Evolutionary conservation across 2,113 vertebrate genomes (phyloP), one percentile per base, ranked within the genome.

Genomic region (Erythrocercus mccallii): DNA sequence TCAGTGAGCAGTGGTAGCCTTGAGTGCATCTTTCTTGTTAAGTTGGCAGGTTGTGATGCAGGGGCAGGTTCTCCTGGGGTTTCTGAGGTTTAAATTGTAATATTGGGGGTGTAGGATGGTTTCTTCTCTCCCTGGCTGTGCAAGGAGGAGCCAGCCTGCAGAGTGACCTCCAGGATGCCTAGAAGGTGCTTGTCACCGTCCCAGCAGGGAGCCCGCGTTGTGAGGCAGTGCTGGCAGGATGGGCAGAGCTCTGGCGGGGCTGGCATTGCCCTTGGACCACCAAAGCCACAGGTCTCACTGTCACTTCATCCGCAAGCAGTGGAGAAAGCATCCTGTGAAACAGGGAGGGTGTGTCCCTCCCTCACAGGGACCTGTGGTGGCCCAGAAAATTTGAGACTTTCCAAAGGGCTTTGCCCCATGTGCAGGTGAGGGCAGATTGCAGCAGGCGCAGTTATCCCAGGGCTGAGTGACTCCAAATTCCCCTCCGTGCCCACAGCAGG

Each of bases 1-100:
- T 97, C 94, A 47, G 86, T 57, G 97, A 97, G 86, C 60, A 79
- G 0, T 51, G n/a, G 87, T 83, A 96, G 77, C 95, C 94, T 96
- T 97, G 94, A 87, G 81, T 72, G 61, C 80, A 73, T 86, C 86
- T 93, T 86, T 60, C 90, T 79, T 58, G 84, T 78, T 88, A 74
- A 81, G 42, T 33, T 40, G 72, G 50, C 86, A 86, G 54, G 48
- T 33, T 79, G 28, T 65, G 33, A 20, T 58, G 77, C 54, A 48
- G 72, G 19, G 40, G 24, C 35, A 56, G 83, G 51, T 84, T 92
- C 60, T 81, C 7, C 2, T 2, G 37, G 76, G n/a, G 17, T 79
- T 86, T 54, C 33, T 86, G 65, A 73, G 44, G 20, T 71, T 60
- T 84, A 31, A 35, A 4, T 31, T 35, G 22, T 47, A 14, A 7